A percentile compares a stretch with the other conserved stretches of the same genome.
Conservation (phyloP, 2,797 vertebrate species). For the Myripristis murdjan region DNA sequence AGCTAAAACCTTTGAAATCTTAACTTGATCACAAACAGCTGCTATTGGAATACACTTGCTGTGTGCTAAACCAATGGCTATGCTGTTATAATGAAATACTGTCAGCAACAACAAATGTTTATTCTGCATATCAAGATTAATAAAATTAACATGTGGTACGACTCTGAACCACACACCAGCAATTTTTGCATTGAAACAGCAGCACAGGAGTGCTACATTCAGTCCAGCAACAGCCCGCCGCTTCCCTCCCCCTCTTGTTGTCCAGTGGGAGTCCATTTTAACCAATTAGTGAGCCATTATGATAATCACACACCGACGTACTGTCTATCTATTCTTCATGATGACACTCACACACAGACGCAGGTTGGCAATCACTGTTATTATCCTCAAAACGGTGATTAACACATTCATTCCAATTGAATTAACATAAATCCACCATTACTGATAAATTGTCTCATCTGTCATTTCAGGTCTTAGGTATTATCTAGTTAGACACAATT, state of each 20-base stretch:
- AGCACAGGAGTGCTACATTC: neutral
- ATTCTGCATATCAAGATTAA: neutral
- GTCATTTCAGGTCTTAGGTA: constrained; percentile 48
- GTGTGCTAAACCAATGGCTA: neutral
- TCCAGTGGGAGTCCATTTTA: constrained; percentile 15
- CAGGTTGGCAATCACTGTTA: neutral
- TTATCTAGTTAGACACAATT: constrained; percentile 35
- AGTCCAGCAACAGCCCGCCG: neutral
- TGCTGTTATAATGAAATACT: neutral
- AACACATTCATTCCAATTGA: constrained; percentile 25
- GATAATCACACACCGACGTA: constrained; percentile 23
- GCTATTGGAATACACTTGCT: neutral
- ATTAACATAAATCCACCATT: constrained; percentile 17
- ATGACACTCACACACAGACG: constrained; percentile 19
- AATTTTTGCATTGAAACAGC: constrained; percentile 20
- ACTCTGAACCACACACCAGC: constrained; percentile 3
- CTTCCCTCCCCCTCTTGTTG: neutral
- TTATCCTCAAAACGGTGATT: constrained; percentile 3
- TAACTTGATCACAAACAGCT: constrained; percentile 1
- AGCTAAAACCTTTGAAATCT: constrained; percentile 46
- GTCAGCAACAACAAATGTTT: neutral
- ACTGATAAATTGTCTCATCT: constrained; percentile 19
- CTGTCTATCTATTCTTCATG: neutral
- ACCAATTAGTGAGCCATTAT: constrained; percentile 25
- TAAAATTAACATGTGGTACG: constrained; percentile 10